These are phyloP conservation scores for Diogma glabrata DNA, from an alignment of 2,888 invertebrate genomes.

Conservation along the genomic window DNA sequence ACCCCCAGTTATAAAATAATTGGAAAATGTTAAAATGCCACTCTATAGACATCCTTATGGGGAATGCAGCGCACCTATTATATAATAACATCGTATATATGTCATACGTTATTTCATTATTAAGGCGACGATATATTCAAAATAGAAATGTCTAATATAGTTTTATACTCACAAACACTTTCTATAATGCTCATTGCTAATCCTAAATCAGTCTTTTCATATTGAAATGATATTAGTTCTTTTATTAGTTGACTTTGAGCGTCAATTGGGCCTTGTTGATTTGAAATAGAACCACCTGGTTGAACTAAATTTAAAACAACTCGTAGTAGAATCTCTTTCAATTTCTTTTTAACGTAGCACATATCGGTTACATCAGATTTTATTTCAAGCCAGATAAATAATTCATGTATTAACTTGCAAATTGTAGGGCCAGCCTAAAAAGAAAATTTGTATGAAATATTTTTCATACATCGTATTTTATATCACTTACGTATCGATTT, in stretches of 20 bases:
- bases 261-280: constrained; percentile 57
- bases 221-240: constrained; percentile 47
- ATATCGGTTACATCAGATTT: constrained; percentile 47
- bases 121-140: too few species aligned
- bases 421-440: constrained; percentile 63
- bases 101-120: too few species aligned
- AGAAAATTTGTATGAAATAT: constrained; percentile 25
- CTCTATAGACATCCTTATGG: too few species aligned
- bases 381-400: constrained; percentile 55
- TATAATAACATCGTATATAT: too few species aligned
- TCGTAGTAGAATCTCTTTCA: constrained; percentile 46
- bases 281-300: constrained; percentile 50
- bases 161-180: constrained; percentile 52
- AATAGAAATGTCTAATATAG: too few species aligned
- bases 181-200: constrained; percentile 63
- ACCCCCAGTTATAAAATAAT: too few species aligned
- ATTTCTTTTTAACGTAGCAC: constrained; percentile 41
- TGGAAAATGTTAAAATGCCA: too few species aligned
- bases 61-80: too few species aligned
- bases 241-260: constrained; percentile 61
- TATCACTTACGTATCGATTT: constrained; percentile 32
- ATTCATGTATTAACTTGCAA: constrained; percentile 59
- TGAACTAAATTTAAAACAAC: constrained; percentile 61
- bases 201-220: constrained; percentile 54
- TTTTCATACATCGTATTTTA: neutral